phyloP scores from a whole-genome alignment of 2,113 vertebrate genomes.

The Leiothrix lutea region DNA sequence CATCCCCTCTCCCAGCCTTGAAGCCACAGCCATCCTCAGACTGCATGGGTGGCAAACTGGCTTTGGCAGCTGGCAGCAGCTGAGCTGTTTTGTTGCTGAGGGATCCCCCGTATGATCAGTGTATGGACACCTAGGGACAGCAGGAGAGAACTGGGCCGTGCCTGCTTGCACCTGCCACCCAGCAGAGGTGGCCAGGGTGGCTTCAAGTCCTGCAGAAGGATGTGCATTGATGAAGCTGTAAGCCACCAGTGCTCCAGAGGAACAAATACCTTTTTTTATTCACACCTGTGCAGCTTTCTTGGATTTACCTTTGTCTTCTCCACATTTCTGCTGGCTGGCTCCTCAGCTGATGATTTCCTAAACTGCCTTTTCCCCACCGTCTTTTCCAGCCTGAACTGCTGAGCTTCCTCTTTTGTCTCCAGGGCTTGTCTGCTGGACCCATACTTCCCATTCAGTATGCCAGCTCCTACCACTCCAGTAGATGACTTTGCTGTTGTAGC shows the following conservation, averaged over 20 bases:
- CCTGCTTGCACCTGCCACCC: background rate
- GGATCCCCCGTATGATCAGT: fast-evolving
- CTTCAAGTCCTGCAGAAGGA: background rate
- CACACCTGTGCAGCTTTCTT: background rate
- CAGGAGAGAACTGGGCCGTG: fast-evolving
- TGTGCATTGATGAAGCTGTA: fast-evolving
- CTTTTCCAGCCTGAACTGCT: background rate
- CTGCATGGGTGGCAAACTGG: background rate
- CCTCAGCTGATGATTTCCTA: background rate
- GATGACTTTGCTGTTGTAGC: background rate
- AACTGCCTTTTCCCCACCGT: background rate
- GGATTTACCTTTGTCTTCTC: background rate
- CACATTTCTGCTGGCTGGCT: background rate
- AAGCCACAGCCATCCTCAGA: fast-evolving
- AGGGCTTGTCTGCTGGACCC: background rate
- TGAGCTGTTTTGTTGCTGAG: background rate
- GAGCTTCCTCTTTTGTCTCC: background rate
- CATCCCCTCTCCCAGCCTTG: fast-evolving
- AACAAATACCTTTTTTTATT: background rate
- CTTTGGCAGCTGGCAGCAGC: background rate
- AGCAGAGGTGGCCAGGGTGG: background rate
- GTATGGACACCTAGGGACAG: background rate
- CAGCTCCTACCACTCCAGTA: background rate
- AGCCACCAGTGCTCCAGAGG: background rate
- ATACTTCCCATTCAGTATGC: background rate